Conservation (phyloP, 1,140 invertebrate species). For the Pentalonia nigronervosa region DNA sequence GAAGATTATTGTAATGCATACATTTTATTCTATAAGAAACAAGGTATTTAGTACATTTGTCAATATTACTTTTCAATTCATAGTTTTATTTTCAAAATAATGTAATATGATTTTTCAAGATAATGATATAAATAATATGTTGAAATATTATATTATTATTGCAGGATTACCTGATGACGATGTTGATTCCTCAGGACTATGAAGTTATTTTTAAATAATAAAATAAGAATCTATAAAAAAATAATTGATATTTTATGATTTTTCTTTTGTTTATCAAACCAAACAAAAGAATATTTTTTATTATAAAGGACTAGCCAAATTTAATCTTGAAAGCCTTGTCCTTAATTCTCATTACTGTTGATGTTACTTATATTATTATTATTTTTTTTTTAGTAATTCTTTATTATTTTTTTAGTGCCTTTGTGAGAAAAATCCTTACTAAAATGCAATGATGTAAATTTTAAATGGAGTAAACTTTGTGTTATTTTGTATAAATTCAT, state of each 20-base stretch:
- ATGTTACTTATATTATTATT: conserved; percentile 29
- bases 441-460: not conserved
- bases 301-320: conserved; percentile 15
- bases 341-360: conserved; percentile 33
- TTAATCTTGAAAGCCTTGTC: not conserved
- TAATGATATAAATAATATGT: not conserved
- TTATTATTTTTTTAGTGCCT: conserved; percentile 29
- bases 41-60: conserved; percentile 64
- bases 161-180: conserved; percentile 4
- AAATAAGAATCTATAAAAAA: not conserved
- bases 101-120: not conserved
- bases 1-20: conserved; percentile 75
- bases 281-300: not conserved
- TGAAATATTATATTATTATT: not conserved
- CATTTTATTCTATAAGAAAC: conserved; percentile 74
- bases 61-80: not conserved
- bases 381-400: not conserved
- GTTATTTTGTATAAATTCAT: conserved; percentile 32
- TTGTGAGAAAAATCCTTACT: not conserved
- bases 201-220: conserved; percentile 18
- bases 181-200: not conserved
- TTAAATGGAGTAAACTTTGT: not conserved
- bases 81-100: not conserved
- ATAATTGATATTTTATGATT: not conserved
- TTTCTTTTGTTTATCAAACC: not conserved